Evolutionary conservation across 2,888 invertebrate genomes (phyloP), one percentile per base, ranked within the genome.

Genomic region (Tetanocera ferruginea): DNA sequence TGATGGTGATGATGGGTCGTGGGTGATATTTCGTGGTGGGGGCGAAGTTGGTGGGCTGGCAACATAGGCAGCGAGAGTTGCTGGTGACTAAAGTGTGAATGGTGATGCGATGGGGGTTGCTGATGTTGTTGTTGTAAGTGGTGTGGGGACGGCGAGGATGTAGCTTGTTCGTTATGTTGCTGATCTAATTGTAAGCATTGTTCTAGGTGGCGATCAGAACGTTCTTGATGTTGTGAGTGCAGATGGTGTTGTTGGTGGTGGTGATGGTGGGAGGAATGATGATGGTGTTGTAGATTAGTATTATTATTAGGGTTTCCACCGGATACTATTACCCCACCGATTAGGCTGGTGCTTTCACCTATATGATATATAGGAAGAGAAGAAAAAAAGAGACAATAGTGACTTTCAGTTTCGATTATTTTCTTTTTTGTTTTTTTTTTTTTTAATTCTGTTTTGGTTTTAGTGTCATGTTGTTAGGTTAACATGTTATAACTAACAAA

Each of bases 341-440:
- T 88, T 85, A 89, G 88, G 87, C 87, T 86, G 88, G 89, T 87
- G 87, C 89, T 88, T 87, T 88, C 89, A 88, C 89, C 89, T 88
- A 88, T 86, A 89, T 86, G 86, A 85, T 83, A 90, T 89, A 88
- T 88, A 88, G 90, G 89, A 89, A 89, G 89, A 89, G 88, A 90
- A 89, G 90, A 89, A 89, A 90, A 89, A 90, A 89, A 90, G 90
- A 90, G 90, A 90, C 90, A 90, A 90, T 89, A 90, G 90, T 90
- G 90, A 90, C 90, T 90, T 89, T 88, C 88, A 88, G 87, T 89
- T 82, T 80, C 80, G 78, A 77, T 79, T 82, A 76, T 67, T 69
- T 74, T 69, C 70, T 81, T 77, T 81, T 77, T 80, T 80, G 66
- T 80, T 83, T 79, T 80, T 77, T 80, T 70, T 79, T 76, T 82